Evolutionary conservation across 2,113 vertebrate genomes (phyloP).

Genomic region (Microtus montanus): DNA sequence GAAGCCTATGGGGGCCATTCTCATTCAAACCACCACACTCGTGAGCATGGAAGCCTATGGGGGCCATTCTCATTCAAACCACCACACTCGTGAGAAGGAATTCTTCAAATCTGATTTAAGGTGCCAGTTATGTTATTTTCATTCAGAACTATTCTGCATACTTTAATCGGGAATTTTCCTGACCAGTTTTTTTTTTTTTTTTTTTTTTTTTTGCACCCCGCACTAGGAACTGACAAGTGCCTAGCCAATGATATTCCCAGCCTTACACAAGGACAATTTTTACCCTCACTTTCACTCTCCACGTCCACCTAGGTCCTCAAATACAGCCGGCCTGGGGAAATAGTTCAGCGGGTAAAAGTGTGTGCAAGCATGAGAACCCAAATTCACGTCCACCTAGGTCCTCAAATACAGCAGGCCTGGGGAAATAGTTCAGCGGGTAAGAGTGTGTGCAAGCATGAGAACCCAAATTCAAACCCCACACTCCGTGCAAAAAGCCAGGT

Average conservation of each 20-base stretch:
- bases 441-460: not conserved
- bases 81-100: not conserved
- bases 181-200: not conserved
- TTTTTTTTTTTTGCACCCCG: no score
- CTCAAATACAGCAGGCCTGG: not conserved
- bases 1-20: not conserved
- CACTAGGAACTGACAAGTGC: not conserved
- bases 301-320: not conserved
- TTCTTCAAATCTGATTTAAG: not conserved
- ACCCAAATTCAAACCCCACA: not conserved
- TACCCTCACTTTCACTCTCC: not conserved
- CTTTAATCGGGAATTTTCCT: not conserved
- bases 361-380: not conserved
- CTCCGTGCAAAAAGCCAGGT: not conserved
- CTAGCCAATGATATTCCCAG: not conserved
- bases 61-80: no score
- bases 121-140: not conserved
- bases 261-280: not conserved
- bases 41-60: no score
- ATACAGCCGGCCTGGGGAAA: not conserved
- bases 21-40: not conserved
- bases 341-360: not conserved
- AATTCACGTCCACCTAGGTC: not conserved
- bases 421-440: not conserved
- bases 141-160: conserved; percentile 19